A percentile compares a stretch with the other conserved stretches of the same genome.
Conservation (phyloP, 2,113 vertebrate species). For the Melospiza melodia region DNA sequence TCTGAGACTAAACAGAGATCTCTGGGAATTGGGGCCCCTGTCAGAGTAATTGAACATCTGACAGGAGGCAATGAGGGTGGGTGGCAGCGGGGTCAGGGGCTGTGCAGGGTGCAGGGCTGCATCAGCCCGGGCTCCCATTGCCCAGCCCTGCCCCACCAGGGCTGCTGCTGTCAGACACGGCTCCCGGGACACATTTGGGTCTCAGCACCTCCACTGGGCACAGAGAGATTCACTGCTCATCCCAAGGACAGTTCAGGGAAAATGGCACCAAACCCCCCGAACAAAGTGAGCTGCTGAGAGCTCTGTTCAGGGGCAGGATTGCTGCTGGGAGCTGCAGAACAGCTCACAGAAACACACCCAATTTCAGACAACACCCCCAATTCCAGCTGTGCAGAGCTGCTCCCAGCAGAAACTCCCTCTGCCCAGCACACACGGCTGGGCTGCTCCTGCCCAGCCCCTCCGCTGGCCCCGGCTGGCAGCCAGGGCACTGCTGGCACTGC, state of each 20-base stretch:
- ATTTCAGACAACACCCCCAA: neutral
- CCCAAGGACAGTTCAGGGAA: neutral
- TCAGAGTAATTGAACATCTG: conserved; percentile 13
- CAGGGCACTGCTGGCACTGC: neutral
- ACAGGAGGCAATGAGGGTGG: conserved; percentile 26
- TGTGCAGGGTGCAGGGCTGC: neutral
- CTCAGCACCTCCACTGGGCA: neutral
- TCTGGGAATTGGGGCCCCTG: neutral
- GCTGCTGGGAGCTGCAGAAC: neutral
- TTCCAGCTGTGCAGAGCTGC: neutral
- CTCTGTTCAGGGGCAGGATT: neutral
- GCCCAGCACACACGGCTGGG: neutral
- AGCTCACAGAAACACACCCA: too few species aligned
- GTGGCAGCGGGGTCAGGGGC: neutral
- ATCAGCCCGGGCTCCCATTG: neutral
- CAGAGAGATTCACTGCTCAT: neutral
- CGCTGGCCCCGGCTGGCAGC: neutral
- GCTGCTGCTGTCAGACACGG: neutral
- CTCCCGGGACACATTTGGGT: neutral
- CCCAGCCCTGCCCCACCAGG: neutral
- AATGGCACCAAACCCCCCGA: neutral
- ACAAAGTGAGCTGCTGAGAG: neutral
- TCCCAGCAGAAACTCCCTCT: neutral
- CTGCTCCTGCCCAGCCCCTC: neutral
- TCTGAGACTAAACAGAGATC: conserved; percentile 41